A percentile compares a stretch with the other conserved stretches of the same genome.
These are phyloP conservation scores for Malacoctenus gilli DNA, from an alignment of 2,797 vertebrate species.

Conservation along the genomic window DNA sequence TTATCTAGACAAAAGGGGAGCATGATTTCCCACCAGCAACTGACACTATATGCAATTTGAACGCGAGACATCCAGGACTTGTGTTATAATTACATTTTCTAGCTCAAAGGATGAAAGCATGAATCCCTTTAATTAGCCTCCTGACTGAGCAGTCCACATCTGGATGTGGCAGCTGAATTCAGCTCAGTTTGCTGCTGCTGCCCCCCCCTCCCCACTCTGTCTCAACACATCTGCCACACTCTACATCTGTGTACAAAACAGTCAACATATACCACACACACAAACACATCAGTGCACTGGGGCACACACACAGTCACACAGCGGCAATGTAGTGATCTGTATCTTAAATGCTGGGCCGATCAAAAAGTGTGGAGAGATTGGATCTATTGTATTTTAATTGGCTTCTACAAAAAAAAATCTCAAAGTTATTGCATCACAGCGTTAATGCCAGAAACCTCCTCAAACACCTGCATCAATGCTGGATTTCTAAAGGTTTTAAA, in stretches of 20 bases:
- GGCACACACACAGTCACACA: conserved; percentile 2
- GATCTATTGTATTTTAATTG: background rate
- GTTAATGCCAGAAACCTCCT: conserved; percentile 16
- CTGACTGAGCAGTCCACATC: conserved; percentile 53
- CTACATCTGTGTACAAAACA: conserved; percentile 36
- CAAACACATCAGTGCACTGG: background rate
- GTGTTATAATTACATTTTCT: background rate
- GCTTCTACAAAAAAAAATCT: background rate
- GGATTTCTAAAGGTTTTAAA: conserved; percentile 37
- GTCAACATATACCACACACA: background rate
- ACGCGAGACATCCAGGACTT: background rate
- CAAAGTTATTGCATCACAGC: background rate
- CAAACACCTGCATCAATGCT: conserved; percentile 16
- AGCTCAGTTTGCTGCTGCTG: conserved; percentile 12
- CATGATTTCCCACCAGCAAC: conserved; percentile 9
- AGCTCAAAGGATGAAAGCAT: conserved; percentile 1
- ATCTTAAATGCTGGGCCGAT: conserved; percentile 17
- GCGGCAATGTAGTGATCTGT: conserved; percentile 33
- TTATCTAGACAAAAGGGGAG: conserved; percentile 3
- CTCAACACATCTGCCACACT: conserved; percentile 62
- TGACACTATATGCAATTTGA: conserved; percentile 16
- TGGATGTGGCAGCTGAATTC: conserved; percentile 61
- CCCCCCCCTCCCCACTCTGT: conserved; percentile 12
- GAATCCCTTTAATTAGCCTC: conserved; percentile 45
- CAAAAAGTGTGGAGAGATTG: background rate